Base-by-base conservation (phyloP, 37 sponge, comb jelly and placozoan species). In the Beroe forskalii region DNA sequence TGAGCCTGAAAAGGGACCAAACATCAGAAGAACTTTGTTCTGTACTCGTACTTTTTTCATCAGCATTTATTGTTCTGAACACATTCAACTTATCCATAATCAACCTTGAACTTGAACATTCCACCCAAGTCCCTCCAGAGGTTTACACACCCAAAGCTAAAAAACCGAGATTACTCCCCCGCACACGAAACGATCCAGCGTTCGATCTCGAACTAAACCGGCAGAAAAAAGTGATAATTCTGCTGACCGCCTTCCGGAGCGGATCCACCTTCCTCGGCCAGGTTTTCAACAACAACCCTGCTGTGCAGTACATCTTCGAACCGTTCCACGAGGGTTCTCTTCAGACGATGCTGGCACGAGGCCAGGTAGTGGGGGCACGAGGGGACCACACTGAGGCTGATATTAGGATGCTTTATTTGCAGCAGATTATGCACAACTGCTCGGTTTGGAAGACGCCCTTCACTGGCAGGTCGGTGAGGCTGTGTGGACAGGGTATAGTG, bases 341-440 rank as follows among this genome's bases (percentile, higher is more conserved):
- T 3, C 9, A 30, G 25, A 8, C 3, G 2, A n/a, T 63, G 25
- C 25, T 28, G 28, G 2, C 3, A 3, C 28, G 25, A 20, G 66
- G 66, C 2, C 23, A 20, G 20, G 25, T 63, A 24, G 28, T 63
- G 23, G 66, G 66, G 2, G 66, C 66, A 4, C 14, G 66, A 63
- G 28, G 28, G 66, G 66, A 63, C 66, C 66, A 63, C 25, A n/a
- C 66, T 23, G 66, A 63, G 25, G 20, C 9, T 3, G 66, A 63
- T 6, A 4, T 63, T 24, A 6, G 66, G n/a, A 63, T 63, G 66
- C 25, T 63, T 24, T 63, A 63, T 30, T 20, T 63, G n/a, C 66
- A 63, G 66, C 66, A 63, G n/a, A n/a, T 63, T 4, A n/a, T 63
- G 25, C 66, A 63, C 66, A 63, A 63, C 66, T 63, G 66, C 25